Evolutionary conservation across 2,888 invertebrate genomes (phyloP).

Genomic region (Eledona agricola): DNA sequence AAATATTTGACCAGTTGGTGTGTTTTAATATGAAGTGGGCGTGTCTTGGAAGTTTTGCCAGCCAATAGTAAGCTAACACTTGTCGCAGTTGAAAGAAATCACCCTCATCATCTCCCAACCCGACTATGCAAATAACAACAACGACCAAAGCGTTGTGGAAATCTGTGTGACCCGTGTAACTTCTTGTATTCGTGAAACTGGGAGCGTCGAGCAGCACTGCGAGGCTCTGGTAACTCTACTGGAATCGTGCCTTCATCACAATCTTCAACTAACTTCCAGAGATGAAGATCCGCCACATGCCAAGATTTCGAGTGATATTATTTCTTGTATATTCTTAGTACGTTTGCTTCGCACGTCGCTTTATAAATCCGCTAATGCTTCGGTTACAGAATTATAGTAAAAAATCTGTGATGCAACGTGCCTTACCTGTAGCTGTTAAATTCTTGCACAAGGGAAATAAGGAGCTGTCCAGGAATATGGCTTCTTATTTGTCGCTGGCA

Average conservation of each 20-base stretch:
- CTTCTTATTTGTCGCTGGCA: slow-evolving; percentile 90
- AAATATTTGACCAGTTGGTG: no score
- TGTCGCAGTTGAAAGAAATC: slow-evolving; percentile 72
- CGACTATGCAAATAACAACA: slow-evolving; percentile 85
- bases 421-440: slow-evolving; percentile 90
- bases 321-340: slow-evolving; percentile 93
- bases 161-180: slow-evolving; percentile 92
- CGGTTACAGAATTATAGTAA: slow-evolving; percentile 76
- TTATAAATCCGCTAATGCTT: no score
- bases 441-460: slow-evolving; percentile 90
- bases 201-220: slow-evolving; percentile 86
- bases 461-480: slow-evolving; percentile 89
- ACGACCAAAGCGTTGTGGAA: slow-evolving; percentile 94
- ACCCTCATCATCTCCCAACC: slow-evolving; percentile 83
- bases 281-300: slow-evolving; percentile 95
- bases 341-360: slow-evolving; percentile 51
- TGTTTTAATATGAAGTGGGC: no score
- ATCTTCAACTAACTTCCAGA: slow-evolving; percentile 78
- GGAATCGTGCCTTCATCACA: slow-evolving; percentile 89
- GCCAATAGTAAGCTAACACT: no score
- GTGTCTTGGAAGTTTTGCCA: no score
- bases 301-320: slow-evolving; percentile 94
- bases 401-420: slow-evolving; percentile 79
- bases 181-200: slow-evolving; percentile 89
- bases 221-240: slow-evolving; percentile 83